Conservation (phyloP, 1,140 invertebrate genomes). For the Semibalanus balanoides region DNA sequence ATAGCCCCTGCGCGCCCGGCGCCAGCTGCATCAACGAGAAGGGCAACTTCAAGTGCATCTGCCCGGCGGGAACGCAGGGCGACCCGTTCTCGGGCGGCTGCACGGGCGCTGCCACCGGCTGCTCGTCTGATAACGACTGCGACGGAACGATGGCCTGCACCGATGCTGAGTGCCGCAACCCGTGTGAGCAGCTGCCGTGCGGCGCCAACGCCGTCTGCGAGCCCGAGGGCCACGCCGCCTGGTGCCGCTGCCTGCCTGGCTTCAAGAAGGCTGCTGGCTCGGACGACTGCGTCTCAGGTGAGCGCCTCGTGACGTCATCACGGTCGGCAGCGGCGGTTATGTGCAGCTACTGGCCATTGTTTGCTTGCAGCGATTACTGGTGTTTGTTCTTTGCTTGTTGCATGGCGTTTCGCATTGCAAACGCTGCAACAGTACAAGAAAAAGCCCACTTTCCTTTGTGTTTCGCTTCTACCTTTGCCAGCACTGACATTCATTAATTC, state of each 20-base stretch:
- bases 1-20: constrained; percentile 63
- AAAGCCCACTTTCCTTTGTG: too few relatives aligned
- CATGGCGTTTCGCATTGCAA: too few relatives aligned
- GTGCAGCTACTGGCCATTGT: too few relatives aligned
- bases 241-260: constrained; percentile 70
- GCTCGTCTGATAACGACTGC: constrained; percentile 56
- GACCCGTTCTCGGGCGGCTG: constrained; percentile 71
- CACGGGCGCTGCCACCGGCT: constrained; percentile 33
- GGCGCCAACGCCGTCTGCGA: constrained; percentile 73
- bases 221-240: constrained; percentile 70
- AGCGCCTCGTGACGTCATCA: constrained; percentile 24
- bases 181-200: constrained; percentile 57
- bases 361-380: too few relatives aligned
- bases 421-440: too few relatives aligned
- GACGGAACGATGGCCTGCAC: constrained; percentile 60
- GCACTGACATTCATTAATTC: too few relatives aligned
- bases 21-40: constrained; percentile 74
- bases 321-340: too few relatives aligned
- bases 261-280: constrained; percentile 48
- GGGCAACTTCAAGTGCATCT: constrained; percentile 51
- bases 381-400: too few relatives aligned
- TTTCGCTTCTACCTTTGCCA: too few relatives aligned
- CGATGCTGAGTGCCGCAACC: constrained; percentile 55
- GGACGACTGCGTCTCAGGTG: constrained; percentile 63
- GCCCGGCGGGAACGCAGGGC: constrained; percentile 59